These are phyloP conservation scores for Zoanthus sociatus DNA, from an alignment of 92 coral and sea anemone species.

Conservation along the genomic window DNA sequence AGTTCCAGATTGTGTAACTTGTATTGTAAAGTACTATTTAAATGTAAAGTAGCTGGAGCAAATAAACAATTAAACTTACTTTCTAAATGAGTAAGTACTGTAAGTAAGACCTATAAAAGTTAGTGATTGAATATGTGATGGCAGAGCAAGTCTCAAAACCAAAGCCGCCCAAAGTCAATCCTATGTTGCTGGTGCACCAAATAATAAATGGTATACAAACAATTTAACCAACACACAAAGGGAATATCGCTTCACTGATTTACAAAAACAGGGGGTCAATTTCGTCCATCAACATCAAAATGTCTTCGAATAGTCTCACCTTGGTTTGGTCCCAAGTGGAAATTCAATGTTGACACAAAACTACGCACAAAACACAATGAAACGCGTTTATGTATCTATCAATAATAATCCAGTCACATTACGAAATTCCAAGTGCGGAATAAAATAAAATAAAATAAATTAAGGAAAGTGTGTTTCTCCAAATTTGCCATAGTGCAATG, in stretches of 20 bases:
- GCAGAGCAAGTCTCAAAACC: constrained; percentile 8
- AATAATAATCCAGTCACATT: constrained; percentile 27
- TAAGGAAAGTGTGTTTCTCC: constrained; percentile 23
- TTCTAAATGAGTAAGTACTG: constrained; percentile 33
- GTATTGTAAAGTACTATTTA: constrained; percentile 35
- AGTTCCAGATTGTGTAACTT: constrained; percentile 38
- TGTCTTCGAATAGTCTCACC: background rate
- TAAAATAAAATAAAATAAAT: constrained; percentile 7
- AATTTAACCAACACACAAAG: constrained; percentile 11
- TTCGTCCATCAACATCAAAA: constrained; percentile 27
- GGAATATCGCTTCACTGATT: constrained; percentile 34
- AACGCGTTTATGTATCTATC: constrained; percentile 19
- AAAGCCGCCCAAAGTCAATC: background rate
- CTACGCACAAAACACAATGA: constrained; percentile 37
- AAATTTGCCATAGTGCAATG: constrained; percentile 34
- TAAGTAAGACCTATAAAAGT: background rate
- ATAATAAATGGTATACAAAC: constrained; percentile 29
- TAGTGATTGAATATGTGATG: background rate
- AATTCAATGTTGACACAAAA: constrained; percentile 31
- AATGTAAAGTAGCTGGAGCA: constrained; percentile 15
- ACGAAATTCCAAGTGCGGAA: constrained; percentile 35
- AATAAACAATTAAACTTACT: constrained; percentile 19
- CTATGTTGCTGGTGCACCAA: constrained; percentile 25
- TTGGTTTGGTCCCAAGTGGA: background rate
- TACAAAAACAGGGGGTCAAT: constrained; percentile 35